Evolutionary conservation across 2,797 vertebrate species (phyloP), one percentile per base, ranked within the genome.

Genomic region (Vireo griseus): DNA sequence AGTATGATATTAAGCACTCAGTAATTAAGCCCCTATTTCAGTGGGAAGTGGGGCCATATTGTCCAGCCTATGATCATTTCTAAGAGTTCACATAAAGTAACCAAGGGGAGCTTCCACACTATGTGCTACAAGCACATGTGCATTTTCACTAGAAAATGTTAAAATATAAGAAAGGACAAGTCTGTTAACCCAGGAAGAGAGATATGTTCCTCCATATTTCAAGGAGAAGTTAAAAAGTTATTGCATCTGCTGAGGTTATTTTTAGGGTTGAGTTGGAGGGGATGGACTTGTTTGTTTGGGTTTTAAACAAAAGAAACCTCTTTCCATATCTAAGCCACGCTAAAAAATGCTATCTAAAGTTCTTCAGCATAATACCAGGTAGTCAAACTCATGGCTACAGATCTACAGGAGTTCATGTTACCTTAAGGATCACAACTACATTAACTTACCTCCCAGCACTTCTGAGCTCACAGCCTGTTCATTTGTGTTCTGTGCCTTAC

Each of bases 391-490:
- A 82, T 0, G 1, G 44, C 33, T 82, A 29, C 5, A 55, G 19
- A 50, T 10, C 17, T 37, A 39, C 29, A 67, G 21, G 29, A 48
- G 21, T 19, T 61, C 24, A n/a, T 11, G 13, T 20, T 59, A 29
- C 47, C 16, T 42, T 4, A 13, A 37, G 29, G 21, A 48, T 28
- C 10, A 2, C 4, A 77, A 48, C 25, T 26, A 20, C 9, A 13
- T 10, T 7, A 76, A 76, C 97, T 96, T 45, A 97, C 98, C 96
- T 86, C 90, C 63, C 45, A 61, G 73, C 42, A 4, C 20, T 28
- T 92, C 96, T 20, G 78, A 45, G 21, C 19, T 17, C 10, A 37
- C 63, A 65, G 54, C 29, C 13, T 20, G 48, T 2, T 62, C 75
- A 9, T 33, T 96, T 61, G 85, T 68, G 18, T 44, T 62, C 44